phyloP scores from a whole-genome alignment of 1,140 invertebrate genomes.

The Macrobrachium rosenbergii region DNA sequence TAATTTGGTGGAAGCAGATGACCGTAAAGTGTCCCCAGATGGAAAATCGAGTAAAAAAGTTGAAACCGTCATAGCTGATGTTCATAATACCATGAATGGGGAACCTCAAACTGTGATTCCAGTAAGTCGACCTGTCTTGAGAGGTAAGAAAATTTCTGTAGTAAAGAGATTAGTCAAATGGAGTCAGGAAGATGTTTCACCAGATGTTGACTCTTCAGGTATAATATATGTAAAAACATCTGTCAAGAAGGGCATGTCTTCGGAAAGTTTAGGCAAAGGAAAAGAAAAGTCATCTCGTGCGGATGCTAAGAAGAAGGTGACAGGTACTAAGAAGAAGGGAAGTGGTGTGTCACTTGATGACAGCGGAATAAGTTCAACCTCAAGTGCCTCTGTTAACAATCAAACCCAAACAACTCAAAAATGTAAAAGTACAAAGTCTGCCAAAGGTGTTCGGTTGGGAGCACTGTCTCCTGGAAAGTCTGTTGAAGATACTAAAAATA shows the following conservation, averaged over 20 bases:
- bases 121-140: conserved; percentile 52
- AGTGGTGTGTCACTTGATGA: not conserved
- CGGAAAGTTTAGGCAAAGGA: not conserved
- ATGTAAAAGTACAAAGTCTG: conserved; percentile 49
- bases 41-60: conserved; percentile 59
- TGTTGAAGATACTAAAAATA: too few relatives aligned
- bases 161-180: conserved; percentile 14
- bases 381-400: conserved; percentile 58
- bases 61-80: conserved; percentile 64
- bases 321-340: conserved; percentile 33
- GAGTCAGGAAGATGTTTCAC: not conserved
- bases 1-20: conserved; percentile 20
- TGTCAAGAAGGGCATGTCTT: conserved; percentile 23
- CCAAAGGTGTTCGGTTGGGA: conserved; percentile 29
- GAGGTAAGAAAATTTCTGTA: conserved; percentile 54
- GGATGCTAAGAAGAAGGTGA: not conserved
- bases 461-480: too few relatives aligned
- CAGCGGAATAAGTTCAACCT: conserved; percentile 8
- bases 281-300: not conserved
- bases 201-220: not conserved
- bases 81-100: conserved; percentile 66
- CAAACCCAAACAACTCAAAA: conserved; percentile 44
- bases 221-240: not conserved
- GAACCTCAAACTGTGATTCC: conserved; percentile 63
- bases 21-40: conserved; percentile 19